These are phyloP conservation scores for Mesoligia furuncula DNA, from an alignment of 2,888 invertebrate genomes.

Conservation along the genomic window DNA sequence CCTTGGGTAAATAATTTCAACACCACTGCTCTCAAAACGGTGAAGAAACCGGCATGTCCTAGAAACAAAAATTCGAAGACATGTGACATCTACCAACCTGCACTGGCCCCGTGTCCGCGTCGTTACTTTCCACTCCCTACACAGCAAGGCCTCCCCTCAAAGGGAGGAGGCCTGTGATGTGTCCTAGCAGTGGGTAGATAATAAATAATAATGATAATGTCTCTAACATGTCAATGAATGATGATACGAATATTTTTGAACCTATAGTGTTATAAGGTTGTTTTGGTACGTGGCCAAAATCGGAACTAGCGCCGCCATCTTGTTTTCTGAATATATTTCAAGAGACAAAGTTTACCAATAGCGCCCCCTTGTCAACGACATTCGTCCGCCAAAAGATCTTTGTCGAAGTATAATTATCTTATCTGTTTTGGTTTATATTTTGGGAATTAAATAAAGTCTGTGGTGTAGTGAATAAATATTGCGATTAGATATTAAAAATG, in stretches of 20 bases:
- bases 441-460: neutral
- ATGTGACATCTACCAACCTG: too few relatives aligned
- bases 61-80: too few relatives aligned
- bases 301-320: neutral
- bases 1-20: too few relatives aligned
- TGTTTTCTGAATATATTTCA: neutral
- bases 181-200: too few relatives aligned
- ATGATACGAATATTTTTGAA: conserved; percentile 45
- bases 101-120: too few relatives aligned
- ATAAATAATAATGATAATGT: neutral
- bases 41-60: too few relatives aligned
- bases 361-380: neutral
- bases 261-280: neutral
- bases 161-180: too few relatives aligned
- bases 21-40: too few relatives aligned
- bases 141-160: too few relatives aligned
- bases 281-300: neutral
- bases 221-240: conserved; percentile 64
- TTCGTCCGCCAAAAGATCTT: neutral
- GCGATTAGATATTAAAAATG: conserved; percentile 3
- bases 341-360: neutral
- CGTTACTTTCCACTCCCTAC: too few relatives aligned
- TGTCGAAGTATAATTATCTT: neutral
- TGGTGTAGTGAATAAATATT: neutral
- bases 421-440: conserved; percentile 37